Evolutionary conservation across 2,888 invertebrate genomes (phyloP).

Genomic region (Tromatobia lineatoria): DNA sequence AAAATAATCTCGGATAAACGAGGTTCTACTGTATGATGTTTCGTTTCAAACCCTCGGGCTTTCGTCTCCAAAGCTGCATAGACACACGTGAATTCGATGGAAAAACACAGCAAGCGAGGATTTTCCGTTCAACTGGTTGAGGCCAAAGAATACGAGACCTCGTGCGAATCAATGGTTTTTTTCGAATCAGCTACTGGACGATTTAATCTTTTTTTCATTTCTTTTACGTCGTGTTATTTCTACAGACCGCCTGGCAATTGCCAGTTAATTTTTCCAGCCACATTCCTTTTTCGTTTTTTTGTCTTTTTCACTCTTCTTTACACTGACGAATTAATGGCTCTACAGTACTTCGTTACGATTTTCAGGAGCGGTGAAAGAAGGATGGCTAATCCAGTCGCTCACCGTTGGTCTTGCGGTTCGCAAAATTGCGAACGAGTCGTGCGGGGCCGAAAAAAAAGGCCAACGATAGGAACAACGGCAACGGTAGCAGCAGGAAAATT

Average conservation of each 20-base stretch:
- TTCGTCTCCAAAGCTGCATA: conserved; percentile 1
- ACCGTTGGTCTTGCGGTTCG: conserved; percentile 38
- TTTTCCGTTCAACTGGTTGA: neutral
- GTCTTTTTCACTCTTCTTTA: conserved; percentile 15
- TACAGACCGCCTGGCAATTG: neutral
- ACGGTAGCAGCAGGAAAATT: conserved; percentile 41
- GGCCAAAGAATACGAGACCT: neutral
- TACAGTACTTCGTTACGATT: conserved; percentile 42
- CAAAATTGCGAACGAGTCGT: conserved; percentile 46
- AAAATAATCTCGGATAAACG: too few relatives aligned
- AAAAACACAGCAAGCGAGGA: neutral
- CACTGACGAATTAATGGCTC: conserved; percentile 49
- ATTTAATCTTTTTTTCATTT: conserved; percentile 7
- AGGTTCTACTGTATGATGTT: neutral
- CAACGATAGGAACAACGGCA: neutral
- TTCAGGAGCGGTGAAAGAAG: conserved; percentile 27
- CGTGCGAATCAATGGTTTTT: conserved; percentile 21
- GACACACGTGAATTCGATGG: neutral
- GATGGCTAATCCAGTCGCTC: conserved; percentile 31
- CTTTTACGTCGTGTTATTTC: conserved; percentile 14
- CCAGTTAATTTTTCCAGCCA: conserved; percentile 17
- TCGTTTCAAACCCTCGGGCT: neutral
- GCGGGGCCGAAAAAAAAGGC: neutral
- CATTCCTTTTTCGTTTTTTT: conserved; percentile 4
- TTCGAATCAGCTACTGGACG: neutral